These are phyloP conservation scores for Teinopalpus imperialis DNA, from an alignment of 2,888 invertebrate species.

Conservation along the genomic window DNA sequence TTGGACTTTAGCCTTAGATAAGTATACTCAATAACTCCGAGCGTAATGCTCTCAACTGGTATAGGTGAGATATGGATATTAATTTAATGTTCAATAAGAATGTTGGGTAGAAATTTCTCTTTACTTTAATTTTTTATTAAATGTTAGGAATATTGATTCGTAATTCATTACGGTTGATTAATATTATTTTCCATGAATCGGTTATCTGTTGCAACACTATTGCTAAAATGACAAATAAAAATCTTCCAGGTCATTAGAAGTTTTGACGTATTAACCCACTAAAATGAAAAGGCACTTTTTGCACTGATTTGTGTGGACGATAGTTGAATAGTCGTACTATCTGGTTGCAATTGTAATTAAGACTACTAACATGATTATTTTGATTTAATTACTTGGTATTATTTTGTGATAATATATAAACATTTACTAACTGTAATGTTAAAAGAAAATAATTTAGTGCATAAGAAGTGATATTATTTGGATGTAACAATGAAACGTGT, in stretches of 20 bases:
- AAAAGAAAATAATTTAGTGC: slow-evolving; percentile 2
- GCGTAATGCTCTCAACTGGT: too few relatives aligned
- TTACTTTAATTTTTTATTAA: too few relatives aligned
- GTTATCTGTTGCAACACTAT: too few relatives aligned
- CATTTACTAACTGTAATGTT: slow-evolving; percentile 2
- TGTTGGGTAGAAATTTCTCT: too few relatives aligned
- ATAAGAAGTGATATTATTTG: slow-evolving; percentile 24
- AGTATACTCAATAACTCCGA: too few relatives aligned
- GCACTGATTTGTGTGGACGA: neutral
- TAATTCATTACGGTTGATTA: too few relatives aligned
- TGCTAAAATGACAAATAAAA: slow-evolving; percentile 62
- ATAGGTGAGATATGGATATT: too few relatives aligned
- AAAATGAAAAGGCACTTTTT: slow-evolving; percentile 30
- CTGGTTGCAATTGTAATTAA: neutral
- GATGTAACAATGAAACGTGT: slow-evolving; percentile 49
- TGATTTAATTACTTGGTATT: neutral
- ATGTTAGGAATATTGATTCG: too few relatives aligned
- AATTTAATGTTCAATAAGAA: too few relatives aligned
- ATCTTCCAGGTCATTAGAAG: slow-evolving; percentile 53
- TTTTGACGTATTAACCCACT: slow-evolving; percentile 30
- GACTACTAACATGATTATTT: neutral
- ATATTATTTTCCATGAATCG: too few relatives aligned
- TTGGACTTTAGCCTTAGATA: too few relatives aligned
- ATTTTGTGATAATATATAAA: neutral
- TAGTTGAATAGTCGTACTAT: too few relatives aligned